Base-by-base conservation (phyloP, 1,140 invertebrate species). In the Pogonus chalceus region DNA sequence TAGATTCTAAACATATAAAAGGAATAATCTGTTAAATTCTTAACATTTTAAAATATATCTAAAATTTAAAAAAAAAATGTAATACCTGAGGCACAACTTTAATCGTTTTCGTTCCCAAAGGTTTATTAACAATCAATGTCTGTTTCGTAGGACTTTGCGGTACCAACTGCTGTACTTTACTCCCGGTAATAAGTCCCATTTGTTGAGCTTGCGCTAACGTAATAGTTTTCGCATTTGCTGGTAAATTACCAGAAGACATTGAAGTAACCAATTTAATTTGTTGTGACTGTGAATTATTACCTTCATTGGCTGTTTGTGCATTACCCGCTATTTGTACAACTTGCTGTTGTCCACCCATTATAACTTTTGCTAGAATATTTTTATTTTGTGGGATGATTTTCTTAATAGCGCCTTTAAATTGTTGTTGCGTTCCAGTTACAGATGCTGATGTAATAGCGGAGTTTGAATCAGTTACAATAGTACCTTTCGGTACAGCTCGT, bases 201-300 rank as follows among this genome's bases (percentile, higher is more conserved):
- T 83, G 79, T 61, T 82, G 79, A 12, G 81, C 81, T 66, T 85
- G 82, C 53, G 79, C 79, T 46, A 85, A 70, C 9, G 81, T 85
- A 43, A 86, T 80, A 12, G 83, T 77, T 75, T 86, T 88, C 35
- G 79, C 77, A 10, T 81, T 77, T 58, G 70, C 76, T 47, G 68
- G 60, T 23, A 72, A 60, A 9, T 9, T 18, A 12, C 37, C 37
- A 18, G 37, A 18, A 4, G 37, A 7, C 37, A 43, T 43, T 43
- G 37, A 43, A 4, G 37, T 10, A 18, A 43, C 37, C 18, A 43
- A 43, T 43, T 43, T 43, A 10, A 43, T 43, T 43, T 43, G 37
- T 43, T 43, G 37, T 4, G 37, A 3, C 18, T 43, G 37, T 4
- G 18, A n/a, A n/a, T n/a, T n/a, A n/a, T n/a, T 18, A 9, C 7